Percentiles rank a stretch among this genome's conserved stretches.
These are phyloP conservation scores for Lasiommata megera DNA, from an alignment of 2,888 invertebrate genomes.

Conservation along the genomic window DNA sequence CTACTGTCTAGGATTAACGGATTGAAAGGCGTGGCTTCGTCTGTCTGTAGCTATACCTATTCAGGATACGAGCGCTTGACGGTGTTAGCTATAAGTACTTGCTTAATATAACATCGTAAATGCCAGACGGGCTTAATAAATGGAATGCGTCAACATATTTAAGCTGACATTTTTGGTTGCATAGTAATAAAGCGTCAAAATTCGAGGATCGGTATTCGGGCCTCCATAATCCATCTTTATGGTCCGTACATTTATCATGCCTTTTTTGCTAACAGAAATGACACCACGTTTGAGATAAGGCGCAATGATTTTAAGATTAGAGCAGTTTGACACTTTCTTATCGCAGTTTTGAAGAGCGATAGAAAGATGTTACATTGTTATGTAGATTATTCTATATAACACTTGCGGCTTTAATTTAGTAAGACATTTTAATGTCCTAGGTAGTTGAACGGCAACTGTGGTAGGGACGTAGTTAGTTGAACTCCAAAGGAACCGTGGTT, in stretches of 20 bases:
- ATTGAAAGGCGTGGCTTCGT: too few relatives aligned
- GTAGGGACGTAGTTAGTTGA: too few relatives aligned
- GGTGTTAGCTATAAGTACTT: not conserved
- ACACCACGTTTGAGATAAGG: constrained; percentile 18
- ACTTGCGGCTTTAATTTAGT: not conserved
- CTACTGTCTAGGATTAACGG: too few relatives aligned
- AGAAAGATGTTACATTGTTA: not conserved
- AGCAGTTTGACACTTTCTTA: constrained; percentile 19
- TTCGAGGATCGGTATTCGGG: constrained; percentile 10
- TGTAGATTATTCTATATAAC: not conserved
- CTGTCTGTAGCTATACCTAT: too few relatives aligned
- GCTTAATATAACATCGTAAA: not conserved
- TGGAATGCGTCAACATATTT: constrained; percentile 4
- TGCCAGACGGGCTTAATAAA: not conserved
- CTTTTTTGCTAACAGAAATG: constrained; percentile 8
- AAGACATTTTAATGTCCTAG: not conserved
- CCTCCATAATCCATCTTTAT: constrained; percentile 13
- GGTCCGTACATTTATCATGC: constrained; percentile 9
- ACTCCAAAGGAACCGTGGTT: too few relatives aligned
- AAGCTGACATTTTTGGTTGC: constrained; percentile 3
- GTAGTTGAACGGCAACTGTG: not conserved
- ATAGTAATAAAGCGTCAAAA: constrained; percentile 2
- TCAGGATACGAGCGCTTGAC: too few relatives aligned
- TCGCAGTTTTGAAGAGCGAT: constrained; percentile 13
- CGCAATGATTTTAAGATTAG: constrained; percentile 24